These are phyloP conservation scores for Sphaerophoria rueppellii DNA, from an alignment of 2,888 invertebrate genomes.

Conservation along the genomic window DNA sequence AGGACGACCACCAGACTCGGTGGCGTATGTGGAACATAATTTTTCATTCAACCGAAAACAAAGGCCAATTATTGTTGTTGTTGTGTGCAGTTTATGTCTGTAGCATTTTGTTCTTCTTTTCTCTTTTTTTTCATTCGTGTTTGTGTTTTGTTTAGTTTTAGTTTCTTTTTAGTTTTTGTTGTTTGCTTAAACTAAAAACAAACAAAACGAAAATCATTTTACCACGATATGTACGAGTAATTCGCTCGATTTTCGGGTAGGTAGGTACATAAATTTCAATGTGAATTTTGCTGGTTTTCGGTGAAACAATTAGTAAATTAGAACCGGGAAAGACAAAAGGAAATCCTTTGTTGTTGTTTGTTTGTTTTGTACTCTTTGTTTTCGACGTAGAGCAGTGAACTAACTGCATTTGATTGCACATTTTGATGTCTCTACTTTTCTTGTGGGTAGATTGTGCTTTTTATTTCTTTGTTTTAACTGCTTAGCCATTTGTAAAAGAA, in stretches of 20 bases:
- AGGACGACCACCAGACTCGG: slow-evolving; percentile 26
- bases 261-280: background rate
- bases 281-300: background rate
- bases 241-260: slow-evolving; percentile 21
- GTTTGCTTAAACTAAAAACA: slow-evolving; percentile 10
- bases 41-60: slow-evolving; percentile 58
- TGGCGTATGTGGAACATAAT: slow-evolving; percentile 62
- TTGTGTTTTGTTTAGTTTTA: background rate
- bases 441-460: background rate
- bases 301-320: slow-evolving; percentile 57
- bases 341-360: slow-evolving; percentile 30
- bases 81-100: slow-evolving; percentile 42
- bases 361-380: slow-evolving; percentile 28
- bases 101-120: background rate
- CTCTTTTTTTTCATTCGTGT: background rate
- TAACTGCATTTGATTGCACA: slow-evolving; percentile 48
- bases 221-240: slow-evolving; percentile 13
- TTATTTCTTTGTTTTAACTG: background rate
- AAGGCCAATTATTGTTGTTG: slow-evolving; percentile 51
- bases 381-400: slow-evolving; percentile 11
- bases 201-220: slow-evolving; percentile 47
- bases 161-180: slow-evolving; percentile 7
- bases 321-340: slow-evolving; percentile 39
- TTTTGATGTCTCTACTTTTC: background rate
- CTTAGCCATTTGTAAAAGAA: slow-evolving; percentile 1